Evolutionary conservation across 2,113 vertebrate species (phyloP), one percentile per base, ranked within the genome.

Genomic region (Columba livia): DNA sequence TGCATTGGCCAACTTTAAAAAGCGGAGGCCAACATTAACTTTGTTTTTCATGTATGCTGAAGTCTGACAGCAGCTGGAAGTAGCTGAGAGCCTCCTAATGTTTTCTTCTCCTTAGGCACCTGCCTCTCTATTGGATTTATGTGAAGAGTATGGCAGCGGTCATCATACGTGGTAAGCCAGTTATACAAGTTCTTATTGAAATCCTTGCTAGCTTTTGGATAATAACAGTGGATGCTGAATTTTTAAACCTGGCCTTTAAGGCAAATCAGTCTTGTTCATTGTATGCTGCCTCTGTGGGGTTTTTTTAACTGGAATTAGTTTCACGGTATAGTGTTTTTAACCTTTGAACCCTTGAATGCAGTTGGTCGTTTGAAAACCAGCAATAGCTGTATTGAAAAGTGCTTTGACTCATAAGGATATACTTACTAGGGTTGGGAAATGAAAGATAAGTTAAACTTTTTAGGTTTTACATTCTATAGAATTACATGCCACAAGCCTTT

Each of bases 131-230:
- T 18, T 91, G 71, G 85, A 95, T 47, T 87, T 94, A 67, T 78
- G 88, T 65, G 92, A 97, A 16, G 42, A 96, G 8, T 77, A 92
- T 12, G 97, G 91, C 97, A 97, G 97, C 48, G 93, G 79, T 79
- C 95, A 90, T 29, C 94, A 32, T 60, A 88, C 34, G 32, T 97
- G 98, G 98, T 98, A 97, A 96, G 98, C 61, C 47, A 17, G 38
- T 40, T 56, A 18, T 9, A 10, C 8, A 69, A 78, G 16, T 56
- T 90, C 25, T 70, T 10, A 3, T 62, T 91, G 79, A 66, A 81
- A 40, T 51, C 23, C 28, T 53, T 2, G 0, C 47, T 78, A 66
- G 29, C 17, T 88, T 75, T 74, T 44, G 56, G 18, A 4, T 71
- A 64, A 1, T 77, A 77, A 36, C 10, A 61, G 8, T n/a, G 11